A percentile compares a stretch with the other conserved stretches of the same genome.
These are phyloP conservation scores for Zophobas atratus DNA, from an alignment of 1,140 invertebrate genomes.

Conservation along the genomic window DNA sequence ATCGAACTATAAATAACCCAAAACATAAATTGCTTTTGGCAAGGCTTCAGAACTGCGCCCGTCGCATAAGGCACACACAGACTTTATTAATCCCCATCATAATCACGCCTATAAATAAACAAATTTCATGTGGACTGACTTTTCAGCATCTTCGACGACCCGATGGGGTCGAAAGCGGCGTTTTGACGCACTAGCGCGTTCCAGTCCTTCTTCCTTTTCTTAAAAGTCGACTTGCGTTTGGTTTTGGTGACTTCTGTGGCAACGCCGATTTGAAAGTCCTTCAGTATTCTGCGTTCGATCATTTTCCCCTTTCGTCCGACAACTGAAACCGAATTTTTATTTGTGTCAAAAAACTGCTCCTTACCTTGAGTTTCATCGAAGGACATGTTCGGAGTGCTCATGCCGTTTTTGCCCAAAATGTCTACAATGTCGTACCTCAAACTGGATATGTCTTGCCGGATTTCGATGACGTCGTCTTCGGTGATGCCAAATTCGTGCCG, in stretches of 20 bases:
- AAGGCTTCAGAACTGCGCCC: not conserved
- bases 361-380: constrained; percentile 77
- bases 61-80: not conserved
- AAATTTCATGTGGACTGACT: too few relatives aligned
- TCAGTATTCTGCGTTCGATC: constrained; percentile 88
- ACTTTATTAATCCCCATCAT: too few relatives aligned
- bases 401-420: constrained; percentile 84
- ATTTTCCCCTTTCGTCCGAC: constrained; percentile 83
- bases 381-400: constrained; percentile 78
- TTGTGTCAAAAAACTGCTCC: not conserved
- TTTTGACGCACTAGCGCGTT: constrained; percentile 8
- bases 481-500: constrained; percentile 85
- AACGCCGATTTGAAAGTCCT: constrained; percentile 87
- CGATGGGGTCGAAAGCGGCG: not conserved
- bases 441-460: constrained; percentile 89
- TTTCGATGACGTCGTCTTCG: constrained; percentile 93
- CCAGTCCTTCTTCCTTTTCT: constrained; percentile 14
- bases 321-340: constrained; percentile 61
- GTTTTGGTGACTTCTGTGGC: constrained; percentile 64
- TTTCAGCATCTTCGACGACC: not conserved
- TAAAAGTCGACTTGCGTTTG: not conserved
- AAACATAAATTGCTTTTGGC: not conserved
- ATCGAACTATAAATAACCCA: not conserved
- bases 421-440: constrained; percentile 89
- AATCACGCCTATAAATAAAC: too few relatives aligned